These are phyloP conservation scores for Athetis lepigone DNA, from an alignment of 2,888 invertebrate genomes.

Conservation along the genomic window DNA sequence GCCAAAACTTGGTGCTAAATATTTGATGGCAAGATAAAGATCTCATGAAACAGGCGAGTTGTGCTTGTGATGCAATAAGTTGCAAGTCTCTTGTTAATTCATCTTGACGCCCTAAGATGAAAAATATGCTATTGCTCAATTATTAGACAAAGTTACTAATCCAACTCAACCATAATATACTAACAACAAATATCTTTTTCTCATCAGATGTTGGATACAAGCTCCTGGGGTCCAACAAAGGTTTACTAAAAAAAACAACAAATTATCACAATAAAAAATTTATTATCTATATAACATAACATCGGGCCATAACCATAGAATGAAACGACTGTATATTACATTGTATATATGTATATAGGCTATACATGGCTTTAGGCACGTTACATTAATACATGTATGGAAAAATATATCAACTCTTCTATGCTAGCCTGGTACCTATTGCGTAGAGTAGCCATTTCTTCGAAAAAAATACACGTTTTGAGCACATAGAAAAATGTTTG, in stretches of 20 bases:
- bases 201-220: no score
- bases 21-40: no score
- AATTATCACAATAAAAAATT: slow-evolving; percentile 89
- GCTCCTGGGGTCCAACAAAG: no score
- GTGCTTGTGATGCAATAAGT: no score
- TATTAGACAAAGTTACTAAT: no score
- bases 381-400: slow-evolving; percentile 61
- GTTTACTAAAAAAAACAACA: slow-evolving; percentile 59
- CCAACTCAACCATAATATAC: no score
- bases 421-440: neutral
- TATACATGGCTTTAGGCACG: slow-evolving; percentile 72
- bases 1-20: no score
- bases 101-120: no score
- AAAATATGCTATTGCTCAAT: no score
- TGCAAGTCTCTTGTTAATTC: no score
- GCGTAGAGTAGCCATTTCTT: slow-evolving; percentile 1
- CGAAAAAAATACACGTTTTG: slow-evolving; percentile 21
- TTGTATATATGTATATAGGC: slow-evolving; percentile 75
- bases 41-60: no score
- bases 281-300: slow-evolving; percentile 90
- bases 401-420: slow-evolving; percentile 39
- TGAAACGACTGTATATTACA: slow-evolving; percentile 85
- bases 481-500: slow-evolving; percentile 26
- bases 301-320: slow-evolving; percentile 86
- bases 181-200: no score